Evolutionary conservation across 2,113 vertebrate genomes (phyloP).

Genomic region (Nannospalax galili): DNA sequence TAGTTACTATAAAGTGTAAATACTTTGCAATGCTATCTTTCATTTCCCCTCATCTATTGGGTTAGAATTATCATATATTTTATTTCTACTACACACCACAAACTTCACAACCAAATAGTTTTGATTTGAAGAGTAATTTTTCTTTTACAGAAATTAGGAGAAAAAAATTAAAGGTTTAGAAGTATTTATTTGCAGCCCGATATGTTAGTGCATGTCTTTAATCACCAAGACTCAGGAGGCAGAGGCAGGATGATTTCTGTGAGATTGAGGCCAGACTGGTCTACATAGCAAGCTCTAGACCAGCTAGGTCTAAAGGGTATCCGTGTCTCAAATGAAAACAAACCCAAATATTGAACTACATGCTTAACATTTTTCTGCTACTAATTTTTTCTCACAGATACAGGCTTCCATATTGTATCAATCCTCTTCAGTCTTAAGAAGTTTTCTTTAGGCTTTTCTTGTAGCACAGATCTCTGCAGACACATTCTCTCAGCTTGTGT

Average conservation of each 20-base stretch:
- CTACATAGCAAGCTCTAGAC: too few relatives aligned
- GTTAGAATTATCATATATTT: not conserved
- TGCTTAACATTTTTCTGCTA: not conserved
- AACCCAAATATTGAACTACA: not conserved
- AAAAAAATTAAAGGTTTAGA: not conserved
- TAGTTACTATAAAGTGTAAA: not conserved
- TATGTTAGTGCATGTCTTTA: too few relatives aligned
- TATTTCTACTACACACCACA: not conserved
- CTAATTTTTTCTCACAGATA: not conserved
- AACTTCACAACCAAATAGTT: not conserved
- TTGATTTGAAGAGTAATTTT: not conserved
- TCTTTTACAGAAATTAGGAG: not conserved
- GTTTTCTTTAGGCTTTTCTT: not conserved
- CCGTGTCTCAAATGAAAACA: too few relatives aligned
- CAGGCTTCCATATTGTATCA: not conserved
- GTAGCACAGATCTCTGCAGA: not conserved
- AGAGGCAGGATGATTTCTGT: too few relatives aligned
- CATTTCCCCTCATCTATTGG: not conserved
- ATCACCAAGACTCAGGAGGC: too few relatives aligned
- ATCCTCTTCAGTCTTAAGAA: not conserved
- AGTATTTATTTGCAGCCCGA: too few relatives aligned
- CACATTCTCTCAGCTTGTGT: not conserved
- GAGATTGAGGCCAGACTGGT: too few relatives aligned
- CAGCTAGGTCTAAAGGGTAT: too few relatives aligned
- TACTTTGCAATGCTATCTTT: not conserved